Percentiles rank a stretch among this genome's conserved stretches.
These are phyloP conservation scores for Melanostoma scalare DNA, from an alignment of 2,888 invertebrate genomes.

Conservation along the genomic window DNA sequence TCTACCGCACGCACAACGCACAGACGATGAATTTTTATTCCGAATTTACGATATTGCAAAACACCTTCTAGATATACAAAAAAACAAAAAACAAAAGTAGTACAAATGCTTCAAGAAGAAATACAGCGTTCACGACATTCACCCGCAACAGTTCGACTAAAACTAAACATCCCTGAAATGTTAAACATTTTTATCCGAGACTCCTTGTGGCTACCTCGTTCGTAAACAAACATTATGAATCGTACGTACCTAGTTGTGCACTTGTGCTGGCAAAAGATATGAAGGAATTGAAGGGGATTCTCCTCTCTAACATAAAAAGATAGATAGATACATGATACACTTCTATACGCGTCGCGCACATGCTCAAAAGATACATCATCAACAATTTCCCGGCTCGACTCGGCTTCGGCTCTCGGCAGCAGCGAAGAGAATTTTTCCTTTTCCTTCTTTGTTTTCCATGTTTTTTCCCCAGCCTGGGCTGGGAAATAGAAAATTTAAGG, in stretches of 20 bases:
- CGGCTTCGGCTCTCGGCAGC: background rate
- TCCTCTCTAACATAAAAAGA: conserved; percentile 24
- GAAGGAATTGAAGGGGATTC: conserved; percentile 14
- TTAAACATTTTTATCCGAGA: conserved; percentile 68
- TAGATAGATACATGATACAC: conserved; percentile 54
- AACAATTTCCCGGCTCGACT: conserved; percentile 38
- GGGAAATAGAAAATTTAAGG: conserved; percentile 45
- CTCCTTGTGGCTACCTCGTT: conserved; percentile 62
- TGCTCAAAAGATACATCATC: conserved; percentile 68
- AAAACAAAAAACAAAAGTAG: conserved; percentile 8
- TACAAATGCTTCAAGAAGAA: background rate
- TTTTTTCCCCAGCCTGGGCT: conserved; percentile 44
- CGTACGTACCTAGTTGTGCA: too few species aligned
- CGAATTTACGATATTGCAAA: conserved; percentile 26
- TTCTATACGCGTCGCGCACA: conserved; percentile 49
- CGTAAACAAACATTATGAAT: conserved; percentile 64
- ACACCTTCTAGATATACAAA: conserved; percentile 20
- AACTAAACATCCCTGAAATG: conserved; percentile 70
- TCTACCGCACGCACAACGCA: conserved; percentile 24
- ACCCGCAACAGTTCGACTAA: conserved; percentile 70
- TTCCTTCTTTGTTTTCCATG: conserved; percentile 16
- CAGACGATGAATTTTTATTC: conserved; percentile 14
- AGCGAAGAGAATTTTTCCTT: conserved; percentile 17
- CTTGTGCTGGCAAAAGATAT: background rate
- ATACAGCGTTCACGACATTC: conserved; percentile 54